These are phyloP conservation scores for Pecten maximus DNA, from an alignment of 2,888 invertebrate genomes.

Conservation along the genomic window DNA sequence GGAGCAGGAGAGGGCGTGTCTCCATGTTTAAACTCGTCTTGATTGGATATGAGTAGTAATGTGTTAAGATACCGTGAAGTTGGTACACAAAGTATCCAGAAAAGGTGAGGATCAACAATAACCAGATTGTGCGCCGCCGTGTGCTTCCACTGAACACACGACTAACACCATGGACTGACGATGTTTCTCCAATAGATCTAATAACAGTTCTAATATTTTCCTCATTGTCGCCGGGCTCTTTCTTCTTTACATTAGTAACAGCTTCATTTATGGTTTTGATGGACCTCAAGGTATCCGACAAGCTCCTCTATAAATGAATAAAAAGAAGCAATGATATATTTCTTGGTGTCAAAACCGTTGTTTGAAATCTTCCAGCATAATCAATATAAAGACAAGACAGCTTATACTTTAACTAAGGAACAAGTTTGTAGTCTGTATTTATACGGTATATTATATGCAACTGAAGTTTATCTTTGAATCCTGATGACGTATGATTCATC, in stretches of 20 bases:
- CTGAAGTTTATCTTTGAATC: too few relatives aligned
- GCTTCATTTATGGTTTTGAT: neutral
- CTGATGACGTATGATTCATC: too few relatives aligned
- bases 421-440: too few relatives aligned
- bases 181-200: neutral
- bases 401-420: too few relatives aligned
- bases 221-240: neutral
- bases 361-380: too few relatives aligned
- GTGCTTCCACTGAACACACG: neutral
- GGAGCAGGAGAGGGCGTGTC: neutral
- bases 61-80: neutral
- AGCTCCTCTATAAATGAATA: neutral
- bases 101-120: neutral
- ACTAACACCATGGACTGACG: neutral
- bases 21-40: neutral
- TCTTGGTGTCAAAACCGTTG: too few relatives aligned
- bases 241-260: neutral
- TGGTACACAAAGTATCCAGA: neutral
- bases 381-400: too few relatives aligned
- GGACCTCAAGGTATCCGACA: neutral
- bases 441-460: too few relatives aligned
- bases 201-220: neutral
- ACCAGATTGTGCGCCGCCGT: neutral
- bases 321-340: neutral
- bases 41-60: neutral